phyloP scores from a whole-genome alignment of 2,113 vertebrate genomes.

The Cnemophilus loriae region DNA sequence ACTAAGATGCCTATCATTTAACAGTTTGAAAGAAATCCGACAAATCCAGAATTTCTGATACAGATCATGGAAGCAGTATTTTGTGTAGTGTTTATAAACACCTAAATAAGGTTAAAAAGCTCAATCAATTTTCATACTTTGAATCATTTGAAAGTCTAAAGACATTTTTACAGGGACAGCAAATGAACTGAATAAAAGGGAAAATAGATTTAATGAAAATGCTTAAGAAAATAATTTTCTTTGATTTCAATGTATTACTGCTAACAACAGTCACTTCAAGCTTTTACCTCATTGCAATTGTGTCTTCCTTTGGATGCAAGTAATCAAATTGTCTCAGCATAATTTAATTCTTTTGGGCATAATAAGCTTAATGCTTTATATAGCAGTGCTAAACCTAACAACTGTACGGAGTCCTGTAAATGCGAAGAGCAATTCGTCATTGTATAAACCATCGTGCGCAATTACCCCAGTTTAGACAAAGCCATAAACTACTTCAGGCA shows the following conservation, averaged over 20 bases:
- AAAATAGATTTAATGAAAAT: neutral
- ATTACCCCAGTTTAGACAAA: neutral
- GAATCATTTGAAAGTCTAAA: neutral
- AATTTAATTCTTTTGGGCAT: neutral
- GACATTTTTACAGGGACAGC: neutral
- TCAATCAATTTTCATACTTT: neutral
- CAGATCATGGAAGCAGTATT: neutral
- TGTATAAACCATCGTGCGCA: neutral
- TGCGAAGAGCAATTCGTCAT: neutral
- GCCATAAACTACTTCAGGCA: neutral
- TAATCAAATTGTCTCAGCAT: slow-evolving; percentile 32
- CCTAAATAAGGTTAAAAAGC: neutral
- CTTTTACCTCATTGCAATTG: neutral
- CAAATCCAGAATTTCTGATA: neutral
- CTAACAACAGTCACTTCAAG: neutral
- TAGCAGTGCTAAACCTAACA: slow-evolving; percentile 16
- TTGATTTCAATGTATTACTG: neutral
- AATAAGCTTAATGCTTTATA: slow-evolving; percentile 54
- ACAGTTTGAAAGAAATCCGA: neutral
- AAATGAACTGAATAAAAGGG: neutral
- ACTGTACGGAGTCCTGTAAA: neutral
- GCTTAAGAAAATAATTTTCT: neutral
- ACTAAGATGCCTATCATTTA: neutral
- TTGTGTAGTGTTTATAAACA: neutral
- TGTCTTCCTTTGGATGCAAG: neutral